Evolutionary conservation across 2,888 invertebrate species (phyloP).

Genomic region (Melipona beecheii): DNA sequence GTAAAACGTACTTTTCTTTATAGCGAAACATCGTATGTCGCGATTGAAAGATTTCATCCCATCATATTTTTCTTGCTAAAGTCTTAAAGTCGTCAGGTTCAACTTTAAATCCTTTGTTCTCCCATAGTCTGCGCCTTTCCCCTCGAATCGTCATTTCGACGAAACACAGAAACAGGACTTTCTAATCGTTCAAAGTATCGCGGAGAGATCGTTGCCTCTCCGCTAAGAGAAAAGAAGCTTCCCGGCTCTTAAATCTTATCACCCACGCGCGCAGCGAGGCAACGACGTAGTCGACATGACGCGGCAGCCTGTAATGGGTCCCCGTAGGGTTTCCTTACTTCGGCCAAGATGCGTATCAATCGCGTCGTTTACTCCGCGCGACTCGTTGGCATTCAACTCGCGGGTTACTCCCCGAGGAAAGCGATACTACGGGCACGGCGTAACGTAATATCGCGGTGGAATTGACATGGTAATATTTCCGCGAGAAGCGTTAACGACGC

Average conservation of each 20-base stretch:
- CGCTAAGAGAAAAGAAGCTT: no score
- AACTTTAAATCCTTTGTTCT: no score
- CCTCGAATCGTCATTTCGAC: no score
- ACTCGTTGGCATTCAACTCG: slow-evolving; percentile 38
- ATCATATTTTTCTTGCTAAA: no score
- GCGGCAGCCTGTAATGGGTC: slow-evolving; percentile 44
- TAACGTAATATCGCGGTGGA: slow-evolving; percentile 71
- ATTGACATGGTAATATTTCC: slow-evolving; percentile 75
- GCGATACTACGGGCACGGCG: slow-evolving; percentile 65
- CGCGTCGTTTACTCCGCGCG: slow-evolving; percentile 39
- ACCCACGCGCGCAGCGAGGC: background rate
- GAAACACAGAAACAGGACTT: no score
- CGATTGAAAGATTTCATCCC: no score
- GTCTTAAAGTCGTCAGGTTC: no score
- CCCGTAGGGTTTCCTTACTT: slow-evolving; percentile 53
- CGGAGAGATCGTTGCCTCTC: no score
- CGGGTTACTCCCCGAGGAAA: slow-evolving; percentile 71
- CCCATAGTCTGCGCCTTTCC: no score
- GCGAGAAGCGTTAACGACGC: slow-evolving; percentile 68
- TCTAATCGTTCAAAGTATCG: background rate
- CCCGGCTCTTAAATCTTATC: background rate
- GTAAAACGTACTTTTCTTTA: no score
- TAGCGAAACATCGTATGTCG: no score
- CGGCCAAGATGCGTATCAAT: slow-evolving; percentile 57
- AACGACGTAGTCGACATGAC: slow-evolving; percentile 7